These are phyloP conservation scores for Lycocorax pyrrhopterus DNA, from an alignment of 2,113 vertebrate genomes.

Conservation along the genomic window DNA sequence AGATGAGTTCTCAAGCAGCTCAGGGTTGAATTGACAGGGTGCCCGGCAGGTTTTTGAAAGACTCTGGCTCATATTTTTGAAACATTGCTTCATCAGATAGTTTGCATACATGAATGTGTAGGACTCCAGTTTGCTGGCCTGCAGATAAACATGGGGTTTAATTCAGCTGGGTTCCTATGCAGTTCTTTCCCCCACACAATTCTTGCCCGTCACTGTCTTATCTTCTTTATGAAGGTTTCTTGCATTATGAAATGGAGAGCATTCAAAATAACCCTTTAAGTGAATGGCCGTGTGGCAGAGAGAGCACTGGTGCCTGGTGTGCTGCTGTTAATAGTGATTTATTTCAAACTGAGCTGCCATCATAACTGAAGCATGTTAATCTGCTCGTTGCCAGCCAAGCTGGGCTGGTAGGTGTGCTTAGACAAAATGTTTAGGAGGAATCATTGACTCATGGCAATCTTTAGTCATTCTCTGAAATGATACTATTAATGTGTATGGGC, in stretches of 20 bases:
- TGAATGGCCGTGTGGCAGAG: not conserved
- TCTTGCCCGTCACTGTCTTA: not conserved
- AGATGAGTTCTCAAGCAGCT: not conserved
- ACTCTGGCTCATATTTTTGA: not conserved
- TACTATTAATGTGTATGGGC: conserved; percentile 23
- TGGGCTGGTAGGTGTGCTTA: conserved; percentile 56
- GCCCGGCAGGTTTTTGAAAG: not conserved
- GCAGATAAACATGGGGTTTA: not conserved
- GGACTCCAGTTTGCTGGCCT: not conserved
- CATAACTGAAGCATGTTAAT: conserved; percentile 29
- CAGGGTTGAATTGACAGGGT: not conserved
- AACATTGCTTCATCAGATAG: not conserved
- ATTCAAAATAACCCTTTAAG: not conserved
- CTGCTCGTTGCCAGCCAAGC: conserved; percentile 40
- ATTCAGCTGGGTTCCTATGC: not conserved
- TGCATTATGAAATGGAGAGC: not conserved
- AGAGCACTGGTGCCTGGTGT: not conserved
- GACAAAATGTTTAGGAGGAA: conserved; percentile 56
- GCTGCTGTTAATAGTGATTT: not conserved
- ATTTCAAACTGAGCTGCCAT: conserved; percentile 9
- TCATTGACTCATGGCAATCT: conserved; percentile 48
- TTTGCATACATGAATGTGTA: not conserved
- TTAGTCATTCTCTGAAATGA: conserved; percentile 52
- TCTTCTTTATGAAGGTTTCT: not conserved
- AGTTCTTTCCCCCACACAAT: not conserved